Evolutionary conservation across 2,797 vertebrate genomes (phyloP), one percentile per base, ranked within the genome.

Genomic region (Microctenopoma lineatum): DNA sequence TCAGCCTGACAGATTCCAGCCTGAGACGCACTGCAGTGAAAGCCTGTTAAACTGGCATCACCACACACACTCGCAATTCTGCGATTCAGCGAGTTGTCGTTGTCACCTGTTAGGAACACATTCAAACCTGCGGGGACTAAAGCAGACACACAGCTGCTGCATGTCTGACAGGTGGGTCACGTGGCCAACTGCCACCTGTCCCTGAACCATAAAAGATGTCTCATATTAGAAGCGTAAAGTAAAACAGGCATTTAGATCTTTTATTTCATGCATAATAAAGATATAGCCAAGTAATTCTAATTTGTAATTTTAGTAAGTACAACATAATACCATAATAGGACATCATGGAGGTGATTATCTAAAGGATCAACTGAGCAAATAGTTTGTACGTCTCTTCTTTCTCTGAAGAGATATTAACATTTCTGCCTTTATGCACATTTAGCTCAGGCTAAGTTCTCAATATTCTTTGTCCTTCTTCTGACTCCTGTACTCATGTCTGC

Each of bases 31-130:
- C 45, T 42, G 46, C 73, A 70, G 79, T 25, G 79, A 89, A 84
- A 82, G 74, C 61, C 54, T 68, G 75, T 79, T 79, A 64, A 73
- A 58, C 46, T 53, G 55, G 59, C 38, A 79, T 59, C 72, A 60
- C 21, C 58, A 55, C 73, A 18, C 42, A 80, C 66, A 71, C 70
- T 79, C 56, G 58, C 62, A 78, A 66, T 50, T 27, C 50, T 55
- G 45, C 44, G 46, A 75, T 45, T 87, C 81, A 80, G 84, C 72
- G 45, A 61, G 78, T 63, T 59, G n/a, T 81, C 69, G 63, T 54
- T 52, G 66, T 84, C 90, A 92, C 80, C 90, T 92, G 89, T 92
- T 85, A 10, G 66, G 27, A 64, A 69, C 74, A 79, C 67, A 70
- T 68, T 76, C 61, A 70, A 80, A 84, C 64, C 72, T 61, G 29